Percentiles rank a stretch among this genome's conserved stretches.
These are phyloP conservation scores for Drosophila percnosoma DNA, from an alignment of 2,888 invertebrate genomes.

Conservation along the genomic window DNA sequence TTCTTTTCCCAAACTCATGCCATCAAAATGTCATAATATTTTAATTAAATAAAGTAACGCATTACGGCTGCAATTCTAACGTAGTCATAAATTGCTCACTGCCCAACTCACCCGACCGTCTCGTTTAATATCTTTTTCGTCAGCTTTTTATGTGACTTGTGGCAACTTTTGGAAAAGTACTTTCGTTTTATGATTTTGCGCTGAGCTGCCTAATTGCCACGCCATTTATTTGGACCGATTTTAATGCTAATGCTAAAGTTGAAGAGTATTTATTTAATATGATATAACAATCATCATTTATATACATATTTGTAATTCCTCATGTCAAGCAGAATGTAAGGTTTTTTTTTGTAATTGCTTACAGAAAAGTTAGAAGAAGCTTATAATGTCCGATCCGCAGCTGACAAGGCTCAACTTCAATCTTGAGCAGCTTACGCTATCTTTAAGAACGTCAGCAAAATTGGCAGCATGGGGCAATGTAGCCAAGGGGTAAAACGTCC, in stretches of 20 bases:
- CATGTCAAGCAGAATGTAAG: conserved; percentile 40
- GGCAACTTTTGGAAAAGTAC: conserved; percentile 60
- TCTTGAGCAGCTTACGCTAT: conserved; percentile 58
- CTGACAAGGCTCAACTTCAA: conserved; percentile 21
- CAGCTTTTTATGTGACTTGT: conserved; percentile 65
- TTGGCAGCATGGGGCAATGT: conserved; percentile 40
- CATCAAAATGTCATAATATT: conserved; percentile 38
- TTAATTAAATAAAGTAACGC: conserved; percentile 45
- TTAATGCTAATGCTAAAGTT: conserved; percentile 65
- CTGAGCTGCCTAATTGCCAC: conserved; percentile 59
- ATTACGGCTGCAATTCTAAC: conserved; percentile 19
- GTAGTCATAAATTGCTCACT: conserved; percentile 11
- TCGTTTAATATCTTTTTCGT: conserved; percentile 44
- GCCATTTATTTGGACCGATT: conserved; percentile 33
- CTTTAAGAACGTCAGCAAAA: conserved; percentile 63
- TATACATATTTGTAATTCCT: not conserved
- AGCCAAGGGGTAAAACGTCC: conserved; percentile 62
- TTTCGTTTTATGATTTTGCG: conserved; percentile 57
- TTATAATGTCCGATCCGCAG: conserved; percentile 35
- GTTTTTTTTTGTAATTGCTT: conserved; percentile 47
- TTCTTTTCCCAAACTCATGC: not conserved
- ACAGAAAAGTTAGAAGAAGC: conserved; percentile 44
- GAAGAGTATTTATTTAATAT: conserved; percentile 6
- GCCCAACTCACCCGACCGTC: not conserved
- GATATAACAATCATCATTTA: not conserved